A percentile compares a stretch with the other conserved stretches of the same genome.
Evolutionary conservation across 2,797 vertebrate genomes (phyloP).

Genomic region (Intellagama lesueurii): DNA sequence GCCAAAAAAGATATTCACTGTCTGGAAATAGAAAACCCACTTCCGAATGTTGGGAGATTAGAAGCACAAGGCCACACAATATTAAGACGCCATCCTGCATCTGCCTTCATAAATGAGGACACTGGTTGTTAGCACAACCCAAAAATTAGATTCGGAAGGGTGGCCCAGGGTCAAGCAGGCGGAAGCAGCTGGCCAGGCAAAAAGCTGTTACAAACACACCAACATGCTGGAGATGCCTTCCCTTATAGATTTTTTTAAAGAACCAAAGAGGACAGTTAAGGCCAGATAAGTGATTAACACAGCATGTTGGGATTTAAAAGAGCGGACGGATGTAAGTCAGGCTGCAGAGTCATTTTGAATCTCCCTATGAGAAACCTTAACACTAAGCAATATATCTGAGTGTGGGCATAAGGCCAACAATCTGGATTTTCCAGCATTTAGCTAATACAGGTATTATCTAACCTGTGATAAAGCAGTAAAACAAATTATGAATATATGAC

Average conservation of each 20-base stretch:
- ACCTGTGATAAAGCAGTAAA: too few species aligned
- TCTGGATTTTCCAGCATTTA: too few species aligned
- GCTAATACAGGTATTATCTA: too few species aligned
- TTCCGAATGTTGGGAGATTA: background rate
- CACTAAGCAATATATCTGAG: background rate
- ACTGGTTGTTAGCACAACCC: slow-evolving; percentile 32
- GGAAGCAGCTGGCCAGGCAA: background rate
- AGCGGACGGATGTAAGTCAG: background rate
- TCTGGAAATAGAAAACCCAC: slow-evolving; percentile 23
- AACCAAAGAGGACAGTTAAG: slow-evolving; percentile 6
- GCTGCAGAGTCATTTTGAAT: background rate
- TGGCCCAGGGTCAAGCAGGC: background rate
- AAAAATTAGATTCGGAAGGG: slow-evolving; percentile 29
- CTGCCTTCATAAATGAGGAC: background rate
- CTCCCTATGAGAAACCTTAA: background rate
- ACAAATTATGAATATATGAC: too few species aligned
- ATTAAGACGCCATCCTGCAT: slow-evolving; percentile 1
- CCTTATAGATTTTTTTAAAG: background rate
- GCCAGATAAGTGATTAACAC: background rate
- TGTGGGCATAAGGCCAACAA: too few species aligned
- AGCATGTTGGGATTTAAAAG: rapidly evolving
- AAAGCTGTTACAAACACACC: background rate
- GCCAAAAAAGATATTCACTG: background rate
- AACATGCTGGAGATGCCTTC: slow-evolving; percentile 9
- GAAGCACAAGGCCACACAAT: background rate